Base-by-base conservation (phyloP, 2,797 vertebrate genomes). In the Coracias cyanogaster region DNA sequence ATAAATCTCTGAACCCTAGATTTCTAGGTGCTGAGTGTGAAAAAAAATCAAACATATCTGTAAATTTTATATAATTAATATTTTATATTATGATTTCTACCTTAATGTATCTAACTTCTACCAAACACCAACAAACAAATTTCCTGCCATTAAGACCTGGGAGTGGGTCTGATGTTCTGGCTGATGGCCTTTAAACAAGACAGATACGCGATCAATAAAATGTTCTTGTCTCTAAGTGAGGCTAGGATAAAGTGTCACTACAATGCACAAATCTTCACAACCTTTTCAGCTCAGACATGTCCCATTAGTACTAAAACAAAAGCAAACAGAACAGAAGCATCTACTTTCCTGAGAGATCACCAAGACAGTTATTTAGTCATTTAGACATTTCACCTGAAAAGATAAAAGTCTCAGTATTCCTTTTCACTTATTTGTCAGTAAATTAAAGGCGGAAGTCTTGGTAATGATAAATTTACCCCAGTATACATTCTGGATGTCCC, bases 241-340 rank as follows among this genome's bases (percentile, higher is more conserved):
- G 13, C 21, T 43, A 66, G 26, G 64, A 74, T 74, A 43, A 96
- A 84, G 26, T 64, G 54, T 39, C 72, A 51, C 29, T 67, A 73
- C 45, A 65, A 35, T 31, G 49, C 72, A 80, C 57, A 91, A 66
- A 90, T 90, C 87, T 95, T 90, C 66, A 76, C 67, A 81, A 58
- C 29, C 25, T 76, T 93, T 94, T 79, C 76, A 92, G 14, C 12
- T 92, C 39, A 78, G 79, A 85, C 72, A 62, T 72, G 24, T 31
- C 45, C 58, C 39, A 35, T 82, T 92, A 88, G 71, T 28, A 54
- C 60, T 48, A 88, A 89, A 92, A 37, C 26, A 86, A 90, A 94
- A 84, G 18, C 41, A 96, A 93, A 73, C 3, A 3, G 28, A 78
- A 57, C 21, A 54, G 52, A 80, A 94, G 9, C 7, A 79, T 49